Conservation (phyloP, 1,140 invertebrate genomes). For the Armadillidium nasatum region DNA sequence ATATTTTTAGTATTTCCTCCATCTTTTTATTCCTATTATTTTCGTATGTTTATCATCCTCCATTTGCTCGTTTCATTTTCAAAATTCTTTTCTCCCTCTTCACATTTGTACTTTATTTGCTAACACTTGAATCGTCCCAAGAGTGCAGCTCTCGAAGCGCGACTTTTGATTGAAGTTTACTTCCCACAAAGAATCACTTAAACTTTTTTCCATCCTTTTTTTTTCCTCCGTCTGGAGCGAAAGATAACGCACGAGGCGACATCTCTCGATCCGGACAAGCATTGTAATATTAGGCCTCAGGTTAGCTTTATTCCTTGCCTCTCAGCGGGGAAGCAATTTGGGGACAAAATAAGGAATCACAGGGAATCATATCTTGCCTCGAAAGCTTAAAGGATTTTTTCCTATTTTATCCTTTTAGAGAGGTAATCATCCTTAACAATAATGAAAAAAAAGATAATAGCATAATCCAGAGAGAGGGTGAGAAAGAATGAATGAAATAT, state of each 20-base stretch:
- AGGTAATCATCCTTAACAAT: neutral
- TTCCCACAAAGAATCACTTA: constrained; percentile 3
- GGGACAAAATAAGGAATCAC: neutral
- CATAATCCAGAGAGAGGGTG: neutral
- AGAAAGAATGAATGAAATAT: neutral
- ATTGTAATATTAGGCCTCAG: neutral
- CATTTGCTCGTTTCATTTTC: no score
- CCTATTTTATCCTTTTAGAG: neutral
- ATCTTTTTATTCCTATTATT: no score
- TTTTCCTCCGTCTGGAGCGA: neutral
- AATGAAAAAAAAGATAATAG: neutral
- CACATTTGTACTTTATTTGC: no score
- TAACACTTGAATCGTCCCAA: no score
- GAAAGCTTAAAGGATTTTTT: neutral
- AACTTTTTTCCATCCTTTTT: neutral
- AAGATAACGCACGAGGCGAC: neutral
- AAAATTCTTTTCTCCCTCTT: no score
- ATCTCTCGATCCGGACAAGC: neutral
- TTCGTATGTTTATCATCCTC: no score
- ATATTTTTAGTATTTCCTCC: no score
- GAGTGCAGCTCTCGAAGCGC: neutral
- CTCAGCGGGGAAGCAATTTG: neutral
- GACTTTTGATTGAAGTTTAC: neutral
- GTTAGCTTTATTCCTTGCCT: neutral
- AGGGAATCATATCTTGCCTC: neutral